Conservation (phyloP, 2,888 invertebrate species). For the Lycocerus yunnanus region DNA sequence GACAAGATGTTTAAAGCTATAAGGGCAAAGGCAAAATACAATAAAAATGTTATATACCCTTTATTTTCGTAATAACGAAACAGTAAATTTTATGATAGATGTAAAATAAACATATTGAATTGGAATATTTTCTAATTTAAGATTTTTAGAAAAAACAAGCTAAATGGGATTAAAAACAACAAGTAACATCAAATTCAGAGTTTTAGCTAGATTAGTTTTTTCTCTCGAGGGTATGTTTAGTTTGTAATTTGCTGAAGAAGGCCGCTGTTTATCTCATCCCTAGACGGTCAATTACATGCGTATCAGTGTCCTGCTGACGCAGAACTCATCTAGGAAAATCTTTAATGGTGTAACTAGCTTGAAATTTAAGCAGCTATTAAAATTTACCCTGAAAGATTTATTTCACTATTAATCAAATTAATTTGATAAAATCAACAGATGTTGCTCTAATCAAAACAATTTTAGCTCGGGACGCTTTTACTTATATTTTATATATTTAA, state of each 20-base stretch:
- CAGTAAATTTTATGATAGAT: background rate
- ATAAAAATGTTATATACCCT: background rate
- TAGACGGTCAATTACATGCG: conserved; percentile 41
- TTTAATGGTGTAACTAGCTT: conserved; percentile 25
- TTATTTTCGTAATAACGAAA: background rate
- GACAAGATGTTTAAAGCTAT: background rate
- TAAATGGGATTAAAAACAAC: conserved; percentile 15
- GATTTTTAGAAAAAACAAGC: conserved; percentile 5
- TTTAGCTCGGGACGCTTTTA: background rate
- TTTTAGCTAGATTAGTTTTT: conserved; percentile 35
- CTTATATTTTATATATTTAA: background rate
- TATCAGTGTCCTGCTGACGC: conserved; percentile 40
- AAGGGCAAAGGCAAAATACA: background rate
- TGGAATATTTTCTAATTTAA: conserved; percentile 1
- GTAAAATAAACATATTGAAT: background rate
- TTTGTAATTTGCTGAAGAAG: conserved; percentile 28
- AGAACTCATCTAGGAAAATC: conserved; percentile 25
- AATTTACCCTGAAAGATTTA: background rate
- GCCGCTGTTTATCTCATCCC: conserved; percentile 37
- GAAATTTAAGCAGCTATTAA: background rate
- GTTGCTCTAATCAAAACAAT: background rate
- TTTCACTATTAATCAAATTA: background rate
- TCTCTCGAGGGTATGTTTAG: conserved; percentile 36
- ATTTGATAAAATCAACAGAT: background rate
- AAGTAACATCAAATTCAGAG: conserved; percentile 25